Evolutionary conservation across 1,140 invertebrate genomes (phyloP).

Genomic region (Apis laboriosa): DNA sequence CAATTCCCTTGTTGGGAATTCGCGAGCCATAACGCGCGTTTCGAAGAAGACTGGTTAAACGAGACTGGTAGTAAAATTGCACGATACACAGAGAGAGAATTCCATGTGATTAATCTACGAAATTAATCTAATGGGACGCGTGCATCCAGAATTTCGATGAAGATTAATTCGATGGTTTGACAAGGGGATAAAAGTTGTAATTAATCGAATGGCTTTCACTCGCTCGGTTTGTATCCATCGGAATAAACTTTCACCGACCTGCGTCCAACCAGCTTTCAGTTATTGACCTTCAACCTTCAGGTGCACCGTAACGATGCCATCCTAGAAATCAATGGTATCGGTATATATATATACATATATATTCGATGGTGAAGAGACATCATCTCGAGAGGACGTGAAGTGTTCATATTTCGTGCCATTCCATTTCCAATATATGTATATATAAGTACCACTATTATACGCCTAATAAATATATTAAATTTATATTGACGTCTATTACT

Average conservation of each 20-base stretch:
- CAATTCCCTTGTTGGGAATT: too few species aligned
- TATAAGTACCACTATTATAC: background rate
- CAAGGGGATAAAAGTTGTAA: conserved; percentile 48
- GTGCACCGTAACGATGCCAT: background rate
- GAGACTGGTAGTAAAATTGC: too few species aligned
- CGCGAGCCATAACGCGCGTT: too few species aligned
- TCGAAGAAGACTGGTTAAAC: too few species aligned
- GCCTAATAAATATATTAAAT: background rate
- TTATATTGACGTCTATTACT: background rate
- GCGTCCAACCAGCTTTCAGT: background rate
- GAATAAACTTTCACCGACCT: conserved; percentile 48
- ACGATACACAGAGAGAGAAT: too few species aligned
- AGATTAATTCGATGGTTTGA: background rate
- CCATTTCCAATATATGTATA: too few species aligned
- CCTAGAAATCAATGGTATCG: background rate
- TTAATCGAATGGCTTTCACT: conserved; percentile 57
- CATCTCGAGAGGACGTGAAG: background rate
- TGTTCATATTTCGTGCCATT: background rate
- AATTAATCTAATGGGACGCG: too few species aligned
- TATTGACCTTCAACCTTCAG: conserved; percentile 1
- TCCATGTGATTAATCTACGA: too few species aligned
- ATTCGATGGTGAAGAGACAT: background rate
- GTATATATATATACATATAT: background rate
- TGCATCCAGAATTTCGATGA: too few species aligned
- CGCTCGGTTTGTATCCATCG: background rate